Evolutionary conservation across 2,113 vertebrate species (phyloP), one percentile per base, ranked within the genome.

Genomic region (Mus musculus): DNA sequence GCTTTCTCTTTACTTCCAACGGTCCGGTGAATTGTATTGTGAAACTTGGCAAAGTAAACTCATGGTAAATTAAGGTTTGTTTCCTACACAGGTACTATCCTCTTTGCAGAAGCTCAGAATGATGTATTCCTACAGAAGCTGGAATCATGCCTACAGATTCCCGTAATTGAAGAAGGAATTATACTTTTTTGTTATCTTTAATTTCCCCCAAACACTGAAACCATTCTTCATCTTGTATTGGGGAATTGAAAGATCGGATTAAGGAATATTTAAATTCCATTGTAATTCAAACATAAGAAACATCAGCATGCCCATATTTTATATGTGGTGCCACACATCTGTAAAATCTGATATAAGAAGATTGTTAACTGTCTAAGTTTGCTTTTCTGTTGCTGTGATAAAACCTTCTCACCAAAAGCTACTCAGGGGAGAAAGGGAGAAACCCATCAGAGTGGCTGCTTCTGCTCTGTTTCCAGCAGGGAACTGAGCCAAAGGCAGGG

Each of bases 261-360:
- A 67, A 16, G 17, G 46, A 54, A 22, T 59, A 73, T 28, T 75
- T 78, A 94, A 36, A 63, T 10, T 85, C 42, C 16, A 61, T 20
- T 42, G 49, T 69, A 88, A 39, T 86, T 73, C 59, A 89, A 96
- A 85, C n/a, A 72, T 94, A 90, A 91, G 4, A 95, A 77, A 30
- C n/a, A 84, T 65, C 42, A 63, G 77, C 7, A 69, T n/a, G 82
- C 9, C 39, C n/a, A 26, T 49, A 12, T 28, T 96, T 91, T 30
- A 7, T 30, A 88, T 54, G 59, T 17, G 19, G 19, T 28, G 30
- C 5, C 46, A 24, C 12, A 52, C 24, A 33, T 33, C 46, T 52
- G 85, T 26, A 36, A 36, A 36, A 36, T 52, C 42, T 19, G 10
- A 71, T 67, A 30, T 13, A 36, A 71, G 13, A 49, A 52, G 59